Evolutionary conservation across 2,797 vertebrate species (phyloP).

Genomic region (Fratercula arctica): DNA sequence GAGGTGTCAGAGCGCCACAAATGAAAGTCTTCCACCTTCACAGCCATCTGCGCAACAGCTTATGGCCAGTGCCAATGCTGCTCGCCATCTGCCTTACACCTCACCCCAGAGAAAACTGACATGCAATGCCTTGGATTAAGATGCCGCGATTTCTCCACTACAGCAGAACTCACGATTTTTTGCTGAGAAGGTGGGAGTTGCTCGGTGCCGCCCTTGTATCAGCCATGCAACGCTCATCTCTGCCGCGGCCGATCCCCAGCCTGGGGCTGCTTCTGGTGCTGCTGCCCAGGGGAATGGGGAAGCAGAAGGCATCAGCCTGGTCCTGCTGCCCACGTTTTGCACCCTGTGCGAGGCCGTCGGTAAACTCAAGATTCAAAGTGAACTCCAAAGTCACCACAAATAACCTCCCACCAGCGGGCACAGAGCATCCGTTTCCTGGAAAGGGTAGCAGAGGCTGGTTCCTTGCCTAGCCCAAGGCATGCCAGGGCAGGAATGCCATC

Average conservation of each 20-base stretch:
- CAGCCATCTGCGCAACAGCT: background rate
- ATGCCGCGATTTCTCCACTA: background rate
- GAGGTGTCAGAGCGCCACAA: background rate
- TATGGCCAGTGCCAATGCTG: background rate
- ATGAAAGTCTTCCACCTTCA: background rate
- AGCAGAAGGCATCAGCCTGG: background rate
- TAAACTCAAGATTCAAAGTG: background rate
- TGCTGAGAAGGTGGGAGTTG: background rate
- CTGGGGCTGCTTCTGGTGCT: background rate
- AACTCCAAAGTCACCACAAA: background rate
- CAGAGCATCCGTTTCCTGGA: rapidly evolving
- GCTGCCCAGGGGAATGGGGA: background rate
- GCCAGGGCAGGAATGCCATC: background rate
- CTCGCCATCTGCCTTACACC: rapidly evolving
- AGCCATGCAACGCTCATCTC: rapidly evolving
- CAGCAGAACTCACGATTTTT: background rate
- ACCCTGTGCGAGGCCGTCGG: background rate
- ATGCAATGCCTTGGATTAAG: background rate
- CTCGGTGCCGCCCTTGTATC: too few relatives aligned
- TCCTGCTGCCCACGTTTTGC: background rate
- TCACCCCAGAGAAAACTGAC: background rate
- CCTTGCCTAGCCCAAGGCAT: background rate
- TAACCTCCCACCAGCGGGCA: background rate
- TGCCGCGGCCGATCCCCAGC: background rate
- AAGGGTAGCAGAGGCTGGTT: background rate